Evolutionary conservation across 2,797 vertebrate genomes (phyloP).

Genomic region (Amniataba percoides): DNA sequence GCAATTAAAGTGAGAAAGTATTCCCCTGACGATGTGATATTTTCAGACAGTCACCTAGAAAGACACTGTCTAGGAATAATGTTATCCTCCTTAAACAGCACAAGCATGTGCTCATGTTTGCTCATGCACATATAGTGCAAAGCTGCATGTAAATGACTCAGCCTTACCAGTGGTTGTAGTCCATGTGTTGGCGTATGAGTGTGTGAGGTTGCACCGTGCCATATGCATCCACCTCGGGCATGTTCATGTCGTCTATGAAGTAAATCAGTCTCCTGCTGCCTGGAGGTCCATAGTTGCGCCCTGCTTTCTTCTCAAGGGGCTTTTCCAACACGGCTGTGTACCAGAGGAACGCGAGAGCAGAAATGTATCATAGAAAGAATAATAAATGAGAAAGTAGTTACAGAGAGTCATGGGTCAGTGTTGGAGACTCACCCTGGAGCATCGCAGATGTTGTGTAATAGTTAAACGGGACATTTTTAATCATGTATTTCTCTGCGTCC

Average conservation of each 20-base stretch:
- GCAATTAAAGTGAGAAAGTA: slow-evolving; percentile 19
- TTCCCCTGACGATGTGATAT: background rate
- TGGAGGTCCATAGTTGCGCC: slow-evolving; percentile 91
- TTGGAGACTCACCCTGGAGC: slow-evolving; percentile 90
- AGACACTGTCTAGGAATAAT: slow-evolving; percentile 4
- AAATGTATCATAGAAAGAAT: background rate
- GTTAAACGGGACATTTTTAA: slow-evolving; percentile 94
- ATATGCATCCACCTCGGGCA: slow-evolving; percentile 93
- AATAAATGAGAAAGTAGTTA: background rate
- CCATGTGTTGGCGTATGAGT: slow-evolving; percentile 94
- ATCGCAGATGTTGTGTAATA: slow-evolving; percentile 96
- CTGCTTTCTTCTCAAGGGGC: slow-evolving; percentile 95
- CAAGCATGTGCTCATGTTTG: slow-evolving; percentile 1
- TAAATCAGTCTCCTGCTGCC: slow-evolving; percentile 92
- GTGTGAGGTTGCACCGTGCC: slow-evolving; percentile 97
- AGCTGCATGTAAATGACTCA: slow-evolving; percentile 5
- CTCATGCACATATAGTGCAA: slow-evolving; percentile 23
- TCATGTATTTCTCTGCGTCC: slow-evolving; percentile 86
- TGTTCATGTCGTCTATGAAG: slow-evolving; percentile 97
- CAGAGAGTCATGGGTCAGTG: background rate
- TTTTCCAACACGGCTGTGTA: slow-evolving; percentile 89
- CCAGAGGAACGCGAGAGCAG: slow-evolving; percentile 8
- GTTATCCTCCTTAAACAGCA: background rate
- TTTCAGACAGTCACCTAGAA: slow-evolving; percentile 4
- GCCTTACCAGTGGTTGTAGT: slow-evolving; percentile 94